Conservation (phyloP, 2,113 vertebrate species). For the Etheostoma spectabile region DNA sequence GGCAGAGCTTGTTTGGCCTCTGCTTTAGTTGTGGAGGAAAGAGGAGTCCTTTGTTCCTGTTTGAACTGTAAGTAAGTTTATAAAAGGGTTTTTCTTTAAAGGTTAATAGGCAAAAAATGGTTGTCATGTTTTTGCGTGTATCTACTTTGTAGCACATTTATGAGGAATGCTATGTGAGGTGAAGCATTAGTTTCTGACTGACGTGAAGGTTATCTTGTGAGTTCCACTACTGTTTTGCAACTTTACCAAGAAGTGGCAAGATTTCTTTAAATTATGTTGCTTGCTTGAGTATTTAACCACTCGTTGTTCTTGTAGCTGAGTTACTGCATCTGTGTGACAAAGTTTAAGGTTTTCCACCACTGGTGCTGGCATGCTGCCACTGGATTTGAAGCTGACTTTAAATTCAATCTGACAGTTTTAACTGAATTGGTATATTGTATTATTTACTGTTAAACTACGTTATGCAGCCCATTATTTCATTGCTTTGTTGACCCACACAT, state of each 20-base stretch:
- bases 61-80: constrained; percentile 42
- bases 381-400: background rate
- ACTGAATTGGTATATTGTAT: background rate
- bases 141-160: background rate
- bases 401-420: background rate
- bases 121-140: background rate
- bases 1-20: background rate
- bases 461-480: background rate
- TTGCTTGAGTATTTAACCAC: background rate
- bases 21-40: constrained; percentile 4
- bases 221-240: background rate
- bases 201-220: background rate
- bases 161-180: background rate
- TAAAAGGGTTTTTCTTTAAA: background rate
- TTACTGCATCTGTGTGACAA: background rate
- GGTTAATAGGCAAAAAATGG: too few relatives aligned
- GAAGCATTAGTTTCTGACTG: background rate
- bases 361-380: background rate
- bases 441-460: background rate
- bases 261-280: background rate
- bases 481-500: background rate
- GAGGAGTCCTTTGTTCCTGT: constrained; percentile 1
- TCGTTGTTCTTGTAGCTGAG: background rate
- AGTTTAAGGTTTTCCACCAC: background rate
- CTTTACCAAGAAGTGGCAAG: background rate